Conservation (phyloP, 2,888 invertebrate genomes). For the Drosophila kuntzei region DNA sequence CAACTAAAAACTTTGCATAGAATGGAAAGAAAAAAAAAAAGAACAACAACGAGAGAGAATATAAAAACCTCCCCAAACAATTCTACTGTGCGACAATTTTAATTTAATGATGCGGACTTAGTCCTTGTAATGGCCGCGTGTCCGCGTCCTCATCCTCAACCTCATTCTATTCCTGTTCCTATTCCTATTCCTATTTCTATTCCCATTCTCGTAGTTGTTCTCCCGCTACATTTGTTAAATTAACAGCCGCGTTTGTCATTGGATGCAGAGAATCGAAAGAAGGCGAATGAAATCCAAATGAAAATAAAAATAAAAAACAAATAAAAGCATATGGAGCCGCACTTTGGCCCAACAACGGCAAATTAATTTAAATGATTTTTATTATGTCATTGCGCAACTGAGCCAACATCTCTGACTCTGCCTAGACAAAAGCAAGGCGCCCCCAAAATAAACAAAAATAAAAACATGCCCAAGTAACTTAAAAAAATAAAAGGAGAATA, state of each 20-base stretch:
- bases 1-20: slow-evolving; percentile 63
- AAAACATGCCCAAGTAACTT: not conserved
- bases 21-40: slow-evolving; percentile 18
- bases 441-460: slow-evolving; percentile 26
- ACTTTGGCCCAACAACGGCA: slow-evolving; percentile 57
- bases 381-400: slow-evolving; percentile 81
- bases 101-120: slow-evolving; percentile 82
- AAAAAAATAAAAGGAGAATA: slow-evolving; percentile 13
- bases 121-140: slow-evolving; percentile 79
- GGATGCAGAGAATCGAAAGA: slow-evolving; percentile 47
- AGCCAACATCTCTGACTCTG: slow-evolving; percentile 38
- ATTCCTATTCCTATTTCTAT: not conserved
- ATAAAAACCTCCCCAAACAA: slow-evolving; percentile 50
- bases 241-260: slow-evolving; percentile 77
- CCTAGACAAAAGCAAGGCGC: slow-evolving; percentile 29
- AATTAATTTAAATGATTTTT: slow-evolving; percentile 82
- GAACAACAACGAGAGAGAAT: slow-evolving; percentile 18
- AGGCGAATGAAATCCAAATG: slow-evolving; percentile 50
- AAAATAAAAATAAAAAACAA: slow-evolving; percentile 66
- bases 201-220: slow-evolving; percentile 10
- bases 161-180: not conserved
- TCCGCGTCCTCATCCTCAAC: slow-evolving; percentile 34
- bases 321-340: slow-evolving; percentile 75
- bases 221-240: slow-evolving; percentile 74
- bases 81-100: slow-evolving; percentile 73